phyloP scores from a whole-genome alignment of 2,113 vertebrate genomes.

The Pyrgilauda ruficollis region DNA sequence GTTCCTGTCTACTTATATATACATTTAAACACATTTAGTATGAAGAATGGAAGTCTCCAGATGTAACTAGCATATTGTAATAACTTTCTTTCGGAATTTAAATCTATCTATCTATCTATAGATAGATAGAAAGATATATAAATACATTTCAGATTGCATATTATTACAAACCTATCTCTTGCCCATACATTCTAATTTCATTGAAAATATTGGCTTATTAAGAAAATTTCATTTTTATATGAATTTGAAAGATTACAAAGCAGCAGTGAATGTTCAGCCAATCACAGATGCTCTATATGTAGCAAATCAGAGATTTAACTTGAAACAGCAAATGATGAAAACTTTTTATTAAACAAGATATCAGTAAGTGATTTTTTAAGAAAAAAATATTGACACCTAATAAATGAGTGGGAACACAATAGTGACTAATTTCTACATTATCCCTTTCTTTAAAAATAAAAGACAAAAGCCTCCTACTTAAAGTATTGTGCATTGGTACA shows the following conservation, averaged over 20 bases:
- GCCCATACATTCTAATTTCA: neutral
- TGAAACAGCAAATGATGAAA: neutral
- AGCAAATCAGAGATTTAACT: slow-evolving; percentile 9
- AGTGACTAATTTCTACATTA: neutral
- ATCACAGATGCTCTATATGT: neutral
- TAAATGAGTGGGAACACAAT: neutral
- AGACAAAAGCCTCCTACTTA: neutral
- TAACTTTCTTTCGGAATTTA: neutral
- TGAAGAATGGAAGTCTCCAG: neutral
- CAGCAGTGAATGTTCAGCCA: neutral
- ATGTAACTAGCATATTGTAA: neutral
- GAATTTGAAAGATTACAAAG: slow-evolving; percentile 35
- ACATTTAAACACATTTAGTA: neutral
- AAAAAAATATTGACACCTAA: neutral
- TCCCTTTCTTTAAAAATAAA: neutral
- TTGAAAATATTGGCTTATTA: slow-evolving; percentile 8
- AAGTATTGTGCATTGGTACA: neutral
- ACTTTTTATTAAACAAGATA: neutral
- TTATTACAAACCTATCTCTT: slow-evolving; percentile 17
- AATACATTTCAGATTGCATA: slow-evolving; percentile 8
- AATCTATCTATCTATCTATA: too few species aligned
- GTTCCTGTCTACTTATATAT: neutral
- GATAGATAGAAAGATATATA: neutral
- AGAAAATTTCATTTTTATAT: slow-evolving; percentile 31
- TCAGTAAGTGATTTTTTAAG: neutral